These are phyloP conservation scores for Connochaetes taurinus DNA, from an alignment of 2,113 vertebrate genomes.

Conservation along the genomic window DNA sequence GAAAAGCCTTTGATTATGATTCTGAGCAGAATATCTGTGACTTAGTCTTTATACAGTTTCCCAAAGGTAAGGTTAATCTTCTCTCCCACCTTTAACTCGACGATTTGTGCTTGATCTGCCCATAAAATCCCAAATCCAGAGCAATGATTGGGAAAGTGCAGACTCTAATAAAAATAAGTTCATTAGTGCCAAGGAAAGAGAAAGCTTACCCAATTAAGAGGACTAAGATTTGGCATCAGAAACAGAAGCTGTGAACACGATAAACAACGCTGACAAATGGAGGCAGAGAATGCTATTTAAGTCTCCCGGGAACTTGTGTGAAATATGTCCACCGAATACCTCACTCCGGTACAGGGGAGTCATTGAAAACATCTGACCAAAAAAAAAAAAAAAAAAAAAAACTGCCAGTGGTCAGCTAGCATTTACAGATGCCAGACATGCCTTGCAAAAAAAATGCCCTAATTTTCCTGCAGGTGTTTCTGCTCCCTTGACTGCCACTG, in stretches of 20 bases:
- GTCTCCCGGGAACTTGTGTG: not conserved
- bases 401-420: not conserved
- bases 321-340: not conserved
- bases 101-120: conserved; percentile 34
- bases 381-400: not conserved
- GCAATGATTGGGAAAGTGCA: conserved; percentile 27
- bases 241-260: not conserved
- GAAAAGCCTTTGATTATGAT: conserved; percentile 13
- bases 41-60: not conserved
- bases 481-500: not conserved
- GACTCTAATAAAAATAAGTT: conserved; percentile 48
- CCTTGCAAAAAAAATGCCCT: conserved; percentile 34
- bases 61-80: not conserved
- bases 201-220: conserved; percentile 6
- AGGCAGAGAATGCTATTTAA: not conserved
- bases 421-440: conserved; percentile 11
- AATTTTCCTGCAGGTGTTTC: conserved; percentile 49
- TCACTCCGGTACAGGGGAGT: not conserved
- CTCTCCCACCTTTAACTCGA: not conserved
- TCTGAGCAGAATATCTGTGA: not conserved
- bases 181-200: conserved; percentile 20
- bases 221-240: not conserved
- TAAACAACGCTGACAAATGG: not conserved
- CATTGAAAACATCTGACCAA: not conserved
- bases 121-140: conserved; percentile 44